Conservation (phyloP, 35 echinoderm and acorn worm genomes). For the Heliocidaris erythrogramma region DNA sequence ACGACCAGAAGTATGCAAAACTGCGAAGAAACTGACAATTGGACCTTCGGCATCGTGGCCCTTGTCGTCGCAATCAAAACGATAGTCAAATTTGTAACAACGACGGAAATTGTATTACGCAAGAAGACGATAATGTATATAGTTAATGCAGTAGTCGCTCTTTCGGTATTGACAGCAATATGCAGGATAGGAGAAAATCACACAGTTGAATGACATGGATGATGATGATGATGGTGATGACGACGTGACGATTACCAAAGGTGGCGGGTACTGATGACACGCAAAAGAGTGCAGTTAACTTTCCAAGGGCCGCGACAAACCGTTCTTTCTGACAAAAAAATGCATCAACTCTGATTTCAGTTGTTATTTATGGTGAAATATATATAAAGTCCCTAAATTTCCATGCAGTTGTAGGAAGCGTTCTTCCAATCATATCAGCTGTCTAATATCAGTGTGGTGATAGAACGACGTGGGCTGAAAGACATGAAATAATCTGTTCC, state of each 20-base stretch:
- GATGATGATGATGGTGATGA: background rate
- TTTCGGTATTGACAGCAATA: background rate
- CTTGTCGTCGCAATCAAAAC: background rate
- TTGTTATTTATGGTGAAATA: too few relatives aligned
- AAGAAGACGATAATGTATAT: background rate
- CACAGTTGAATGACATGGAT: background rate
- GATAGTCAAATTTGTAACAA: background rate
- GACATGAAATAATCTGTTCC: too few relatives aligned
- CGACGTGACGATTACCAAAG: background rate
- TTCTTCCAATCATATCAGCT: too few relatives aligned
- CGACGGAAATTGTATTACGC: background rate
- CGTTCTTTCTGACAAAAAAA: too few relatives aligned
- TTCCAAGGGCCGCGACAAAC: too few relatives aligned
- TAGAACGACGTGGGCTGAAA: too few relatives aligned
- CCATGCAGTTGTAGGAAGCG: too few relatives aligned
- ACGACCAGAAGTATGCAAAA: background rate
- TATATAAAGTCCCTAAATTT: too few relatives aligned
- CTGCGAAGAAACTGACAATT: constrained; percentile 20
- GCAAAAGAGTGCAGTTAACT: background rate
- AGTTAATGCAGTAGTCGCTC: background rate
- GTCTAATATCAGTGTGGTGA: too few relatives aligned
- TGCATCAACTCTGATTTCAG: too few relatives aligned
- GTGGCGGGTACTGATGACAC: background rate
- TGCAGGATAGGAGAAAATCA: background rate
- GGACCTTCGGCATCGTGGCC: background rate